Percentiles rank a stretch among this genome's conserved stretches.
Conservation (phyloP, 2,888 invertebrate species). For the Lithodes maja region DNA sequence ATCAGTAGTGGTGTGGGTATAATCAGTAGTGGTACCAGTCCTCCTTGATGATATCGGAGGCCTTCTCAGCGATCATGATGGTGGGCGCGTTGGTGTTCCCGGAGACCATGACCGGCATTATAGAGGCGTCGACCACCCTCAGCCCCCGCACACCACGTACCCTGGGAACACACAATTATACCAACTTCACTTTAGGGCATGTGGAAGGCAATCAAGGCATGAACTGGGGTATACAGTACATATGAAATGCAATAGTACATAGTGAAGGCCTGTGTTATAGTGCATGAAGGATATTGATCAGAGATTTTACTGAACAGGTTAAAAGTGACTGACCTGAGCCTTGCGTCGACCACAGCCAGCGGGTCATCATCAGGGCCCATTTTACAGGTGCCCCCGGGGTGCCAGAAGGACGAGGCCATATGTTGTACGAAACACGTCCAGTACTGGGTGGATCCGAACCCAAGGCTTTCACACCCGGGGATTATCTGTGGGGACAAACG, state of each 20-base stretch:
- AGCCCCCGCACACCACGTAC: not conserved
- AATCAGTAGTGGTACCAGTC: not conserved
- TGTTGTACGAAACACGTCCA: constrained; percentile 60
- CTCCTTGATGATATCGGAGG: not conserved
- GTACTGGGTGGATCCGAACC: constrained; percentile 41
- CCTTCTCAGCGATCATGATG: not conserved
- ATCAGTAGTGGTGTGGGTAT: not conserved
- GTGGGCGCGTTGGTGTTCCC: not conserved
- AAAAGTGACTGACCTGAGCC: constrained; percentile 76
- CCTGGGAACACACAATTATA: not conserved
- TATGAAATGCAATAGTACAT: not conserved
- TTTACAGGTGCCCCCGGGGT: constrained; percentile 86
- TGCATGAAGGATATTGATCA: not conserved
- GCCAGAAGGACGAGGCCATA: constrained; percentile 77
- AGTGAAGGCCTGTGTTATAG: not conserved
- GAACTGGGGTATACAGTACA: not conserved
- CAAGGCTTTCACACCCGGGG: constrained; percentile 14
- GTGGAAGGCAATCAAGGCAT: no score
- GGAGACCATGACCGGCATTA: not conserved
- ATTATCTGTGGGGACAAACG: not conserved
- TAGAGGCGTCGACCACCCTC: not conserved
- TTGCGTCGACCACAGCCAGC: constrained; percentile 83
- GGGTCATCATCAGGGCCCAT: constrained; percentile 83
- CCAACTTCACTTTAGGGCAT: no score
- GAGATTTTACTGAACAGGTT: not conserved